A percentile compares a stretch with the other conserved stretches of the same genome.
phyloP scores from a whole-genome alignment of 2,797 vertebrate genomes.

The Pogoniulus pusillus region DNA sequence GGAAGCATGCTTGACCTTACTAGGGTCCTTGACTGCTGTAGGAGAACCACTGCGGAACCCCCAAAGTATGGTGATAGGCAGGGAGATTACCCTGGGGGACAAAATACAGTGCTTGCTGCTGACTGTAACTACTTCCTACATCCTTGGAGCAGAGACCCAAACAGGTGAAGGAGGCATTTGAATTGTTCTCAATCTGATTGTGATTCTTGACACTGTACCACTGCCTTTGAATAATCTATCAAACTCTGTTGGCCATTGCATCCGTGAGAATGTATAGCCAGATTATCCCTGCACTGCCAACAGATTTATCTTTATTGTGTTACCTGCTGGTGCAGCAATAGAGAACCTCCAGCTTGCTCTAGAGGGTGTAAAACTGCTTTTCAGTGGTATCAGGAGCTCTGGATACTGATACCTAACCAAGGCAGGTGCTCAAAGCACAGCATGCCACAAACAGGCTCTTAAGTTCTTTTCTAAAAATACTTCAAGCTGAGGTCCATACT shows the following conservation, averaged over 20 bases:
- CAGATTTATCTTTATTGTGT: not conserved
- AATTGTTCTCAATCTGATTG: not conserved
- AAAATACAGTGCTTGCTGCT: not conserved
- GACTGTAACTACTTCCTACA: not conserved
- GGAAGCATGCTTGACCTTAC: not conserved
- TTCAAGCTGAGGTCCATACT: not conserved
- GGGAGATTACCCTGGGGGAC: not conserved
- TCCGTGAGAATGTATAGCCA: not conserved
- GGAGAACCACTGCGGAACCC: not conserved
- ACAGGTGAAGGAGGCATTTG: not conserved
- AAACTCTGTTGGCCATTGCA: fast-evolving
- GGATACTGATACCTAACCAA: not conserved
- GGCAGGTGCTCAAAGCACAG: not conserved
- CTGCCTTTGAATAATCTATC: not conserved
- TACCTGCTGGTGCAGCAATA: not conserved
- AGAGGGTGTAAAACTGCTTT: not conserved
- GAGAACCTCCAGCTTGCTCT: not conserved
- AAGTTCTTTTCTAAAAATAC: not conserved
- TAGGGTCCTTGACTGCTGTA: not conserved
- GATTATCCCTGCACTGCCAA: not conserved
- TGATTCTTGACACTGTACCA: not conserved
- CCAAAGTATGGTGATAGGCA: not conserved
- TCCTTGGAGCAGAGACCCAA: not conserved
- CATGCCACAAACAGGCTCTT: not conserved
- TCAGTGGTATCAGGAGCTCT: fast-evolving